Evolutionary conservation across 2,888 invertebrate species (phyloP), one percentile per base, ranked within the genome.

Genomic region (Cerastoderma edule): DNA sequence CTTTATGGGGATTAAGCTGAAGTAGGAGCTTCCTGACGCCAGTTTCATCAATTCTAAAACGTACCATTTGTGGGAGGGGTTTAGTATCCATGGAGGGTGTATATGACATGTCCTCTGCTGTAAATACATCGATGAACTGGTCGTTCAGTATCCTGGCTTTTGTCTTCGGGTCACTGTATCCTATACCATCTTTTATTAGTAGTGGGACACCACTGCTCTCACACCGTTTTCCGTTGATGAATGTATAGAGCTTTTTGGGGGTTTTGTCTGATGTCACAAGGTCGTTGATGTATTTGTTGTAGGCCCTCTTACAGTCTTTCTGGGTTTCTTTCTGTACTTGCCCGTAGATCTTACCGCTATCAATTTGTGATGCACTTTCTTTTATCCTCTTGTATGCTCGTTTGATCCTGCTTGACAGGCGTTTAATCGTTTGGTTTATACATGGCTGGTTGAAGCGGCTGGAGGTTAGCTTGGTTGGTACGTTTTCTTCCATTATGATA

Each of bases 271-370:
- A 16, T 3, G 64, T 46, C 24, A 71, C 39, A 27, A 65, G 16
- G 33, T 70, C 44, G 2, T 50, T 65, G n/a, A 71, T 46, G 44
- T 54, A 71, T 6, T 24, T 54, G 44, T 71, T 65, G 19, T 70
- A 63, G 1, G 69, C 63, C 48, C 48, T 60, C 48, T 48, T 46
- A 1, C 5, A 39, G 28, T 64, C 50, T 13, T 27, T 22, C 28
- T 54, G 71, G 10, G 65, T 65, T 2, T 71, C 56, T 54, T 71
- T 65, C 65, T 71, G 30, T 44, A 65, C 19, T 19, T 65, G 54
- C 32, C 44, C 57, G 33, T 48, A 67, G n/a, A n/a, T n/a, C 3
- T 24, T 35, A 22, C 24, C 2, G 28, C 50, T 27, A 33, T 72
- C 54, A n/a, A 35, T n/a, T 19, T 56, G 10, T 6, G 8, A 10